Conservation (phyloP, 1,140 invertebrate species). For the Oryctes rhinoceros region DNA sequence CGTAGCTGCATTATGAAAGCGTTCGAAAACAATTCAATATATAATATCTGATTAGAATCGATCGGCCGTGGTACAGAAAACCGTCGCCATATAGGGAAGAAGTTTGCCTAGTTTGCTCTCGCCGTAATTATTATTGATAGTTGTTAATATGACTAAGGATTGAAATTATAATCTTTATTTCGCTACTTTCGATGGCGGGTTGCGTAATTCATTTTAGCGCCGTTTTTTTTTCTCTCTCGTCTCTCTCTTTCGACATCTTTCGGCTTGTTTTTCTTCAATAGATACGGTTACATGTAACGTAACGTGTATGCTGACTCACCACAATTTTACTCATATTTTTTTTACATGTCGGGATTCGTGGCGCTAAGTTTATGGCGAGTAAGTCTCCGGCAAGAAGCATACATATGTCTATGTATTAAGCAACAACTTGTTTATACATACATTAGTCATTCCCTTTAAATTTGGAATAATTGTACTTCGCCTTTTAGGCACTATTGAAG, state of each 20-base stretch:
- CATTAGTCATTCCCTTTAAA: conserved; percentile 32
- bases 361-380: conserved; percentile 17
- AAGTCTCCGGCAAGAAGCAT: background rate
- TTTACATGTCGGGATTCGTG: conserved; percentile 20
- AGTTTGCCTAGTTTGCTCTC: conserved; percentile 53
- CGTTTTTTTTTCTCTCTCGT: conserved; percentile 15
- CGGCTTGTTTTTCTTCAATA: background rate
- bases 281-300: background rate
- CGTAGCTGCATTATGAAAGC: conserved; percentile 45
- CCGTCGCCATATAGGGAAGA: conserved; percentile 53
- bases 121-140: conserved; percentile 53
- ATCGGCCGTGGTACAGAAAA: conserved; percentile 53
- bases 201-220: conserved; percentile 40
- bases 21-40: conserved; percentile 48
- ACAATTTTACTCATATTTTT: conserved; percentile 21
- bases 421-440: conserved; percentile 27
- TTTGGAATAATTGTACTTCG: conserved; percentile 25
- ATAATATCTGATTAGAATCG: conserved; percentile 52
- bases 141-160: conserved; percentile 47
- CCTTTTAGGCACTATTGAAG: conserved; percentile 28
- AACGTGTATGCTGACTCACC: conserved; percentile 30
- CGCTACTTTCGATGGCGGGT: conserved; percentile 43
- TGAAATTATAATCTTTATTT: conserved; percentile 44
- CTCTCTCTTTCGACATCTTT: conserved; percentile 5
- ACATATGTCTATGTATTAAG: conserved; percentile 7